Evolutionary conservation across 2,797 vertebrate genomes (phyloP).

Genomic region (Antrozous pallidus): DNA sequence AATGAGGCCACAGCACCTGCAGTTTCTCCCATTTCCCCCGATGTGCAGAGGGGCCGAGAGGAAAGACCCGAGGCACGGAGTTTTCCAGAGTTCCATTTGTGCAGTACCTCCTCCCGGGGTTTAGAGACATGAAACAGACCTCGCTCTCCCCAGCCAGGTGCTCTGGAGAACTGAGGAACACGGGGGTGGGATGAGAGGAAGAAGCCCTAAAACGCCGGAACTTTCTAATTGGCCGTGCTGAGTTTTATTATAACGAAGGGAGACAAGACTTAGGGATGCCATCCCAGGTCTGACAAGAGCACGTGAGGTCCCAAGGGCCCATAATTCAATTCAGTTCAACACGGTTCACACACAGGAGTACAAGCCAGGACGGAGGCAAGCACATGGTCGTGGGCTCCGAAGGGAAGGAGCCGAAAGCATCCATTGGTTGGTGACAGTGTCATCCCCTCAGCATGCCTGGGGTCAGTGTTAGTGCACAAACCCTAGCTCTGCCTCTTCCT

Average conservation of each 20-base stretch:
- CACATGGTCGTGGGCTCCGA: rapidly evolving
- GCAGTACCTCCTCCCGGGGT: rapidly evolving
- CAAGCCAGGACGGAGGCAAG: not conserved
- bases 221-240: not conserved
- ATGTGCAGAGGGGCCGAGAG: rapidly evolving
- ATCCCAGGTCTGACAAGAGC: not conserved
- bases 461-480: not conserved
- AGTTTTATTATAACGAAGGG: not conserved
- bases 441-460: rapidly evolving
- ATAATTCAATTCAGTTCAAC: not conserved
- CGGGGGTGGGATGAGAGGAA: not conserved
- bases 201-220: not conserved
- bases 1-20: not conserved
- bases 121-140: not conserved
- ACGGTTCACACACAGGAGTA: not conserved
- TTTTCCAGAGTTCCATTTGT: not conserved
- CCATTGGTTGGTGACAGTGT: not conserved
- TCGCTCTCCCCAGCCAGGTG: not conserved
- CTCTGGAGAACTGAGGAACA: not conserved
- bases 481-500: not conserved
- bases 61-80: rapidly evolving
- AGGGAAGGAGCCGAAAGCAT: rapidly evolving
- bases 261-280: not conserved
- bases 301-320: not conserved
- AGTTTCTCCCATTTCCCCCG: not conserved